Conservation (phyloP, 2,888 invertebrate genomes). For the Microplitis deprimator region DNA sequence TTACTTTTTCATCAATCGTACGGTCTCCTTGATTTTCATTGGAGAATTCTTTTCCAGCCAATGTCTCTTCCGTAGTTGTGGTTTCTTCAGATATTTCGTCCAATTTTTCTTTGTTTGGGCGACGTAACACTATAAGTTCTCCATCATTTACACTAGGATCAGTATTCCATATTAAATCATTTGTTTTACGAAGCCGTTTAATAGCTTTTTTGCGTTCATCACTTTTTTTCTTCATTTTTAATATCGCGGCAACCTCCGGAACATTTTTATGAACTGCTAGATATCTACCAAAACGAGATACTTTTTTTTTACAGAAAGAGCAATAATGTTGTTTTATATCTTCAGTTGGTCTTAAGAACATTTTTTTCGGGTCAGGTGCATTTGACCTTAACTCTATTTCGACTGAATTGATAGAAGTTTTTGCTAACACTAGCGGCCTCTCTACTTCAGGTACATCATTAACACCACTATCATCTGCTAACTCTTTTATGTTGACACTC, state of each 20-base stretch:
- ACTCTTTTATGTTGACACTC: too few species aligned
- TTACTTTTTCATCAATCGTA: not conserved
- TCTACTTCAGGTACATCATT: too few species aligned
- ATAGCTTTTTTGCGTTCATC: not conserved
- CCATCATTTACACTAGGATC: not conserved
- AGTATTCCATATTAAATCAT: not conserved
- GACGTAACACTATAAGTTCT: not conserved
- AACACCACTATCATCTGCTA: too few species aligned
- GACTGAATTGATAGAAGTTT: too few species aligned
- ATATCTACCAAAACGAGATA: not conserved
- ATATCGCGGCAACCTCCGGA: not conserved
- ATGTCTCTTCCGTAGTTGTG: too few species aligned
- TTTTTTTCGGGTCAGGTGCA: not conserved
- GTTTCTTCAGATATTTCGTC: not conserved
- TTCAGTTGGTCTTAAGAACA: not conserved
- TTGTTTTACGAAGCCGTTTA: not conserved
- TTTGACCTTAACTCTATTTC: not conserved
- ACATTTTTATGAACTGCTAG: not conserved
- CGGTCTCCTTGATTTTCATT: not conserved
- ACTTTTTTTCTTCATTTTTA: not conserved
- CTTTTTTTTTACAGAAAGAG: not conserved
- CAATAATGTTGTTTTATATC: not conserved
- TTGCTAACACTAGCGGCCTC: too few species aligned
- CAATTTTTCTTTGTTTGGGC: not conserved
- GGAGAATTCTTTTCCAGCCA: too few species aligned